Evolutionary conservation across 2,113 vertebrate genomes (phyloP).

Genomic region (Pseudolaguvia tuberculata): DNA sequence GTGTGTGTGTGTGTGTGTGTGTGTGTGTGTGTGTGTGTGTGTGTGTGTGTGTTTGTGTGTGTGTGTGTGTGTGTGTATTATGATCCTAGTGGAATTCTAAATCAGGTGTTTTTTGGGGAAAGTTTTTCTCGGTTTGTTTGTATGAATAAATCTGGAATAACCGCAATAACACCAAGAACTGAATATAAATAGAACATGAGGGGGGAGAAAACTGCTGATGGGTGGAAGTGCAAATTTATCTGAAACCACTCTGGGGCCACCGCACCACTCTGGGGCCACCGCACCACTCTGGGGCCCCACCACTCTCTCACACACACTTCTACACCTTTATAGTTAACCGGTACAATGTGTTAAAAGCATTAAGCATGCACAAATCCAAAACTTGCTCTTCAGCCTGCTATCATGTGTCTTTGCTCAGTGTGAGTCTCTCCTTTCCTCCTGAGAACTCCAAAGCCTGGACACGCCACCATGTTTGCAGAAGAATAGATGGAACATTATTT

Average conservation of each 20-base stretch:
- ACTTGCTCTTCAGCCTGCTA: conserved; percentile 62
- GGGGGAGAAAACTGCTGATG: background rate
- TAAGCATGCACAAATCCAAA: conserved; percentile 69
- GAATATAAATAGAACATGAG: accelerated
- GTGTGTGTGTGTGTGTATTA: background rate
- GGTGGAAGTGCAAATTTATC: conserved; percentile 13
- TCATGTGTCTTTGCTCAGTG: conserved; percentile 69
- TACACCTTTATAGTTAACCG: conserved; percentile 55
- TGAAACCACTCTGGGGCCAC: background rate
- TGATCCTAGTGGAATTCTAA: conserved; percentile 9
- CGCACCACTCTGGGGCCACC: too few relatives aligned
- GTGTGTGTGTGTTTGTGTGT: too few relatives aligned
- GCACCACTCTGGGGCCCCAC: too few relatives aligned
- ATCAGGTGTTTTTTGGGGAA: conserved; percentile 12
- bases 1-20: too few relatives aligned
- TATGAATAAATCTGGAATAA: background rate
- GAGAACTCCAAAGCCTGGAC: conserved; percentile 57
- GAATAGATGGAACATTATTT: conserved; percentile 60
- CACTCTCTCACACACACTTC: conserved; percentile 18
- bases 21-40: too few relatives aligned
- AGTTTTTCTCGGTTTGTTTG: conserved; percentile 14
- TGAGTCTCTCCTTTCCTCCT: conserved; percentile 52
- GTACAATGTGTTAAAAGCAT: conserved; percentile 75
- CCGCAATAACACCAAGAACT: too few relatives aligned
- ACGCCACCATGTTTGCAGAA: conserved; percentile 58